Percentiles rank a stretch among this genome's conserved stretches.
Conservation (phyloP, 2,113 vertebrate species). For the Naja naja region DNA sequence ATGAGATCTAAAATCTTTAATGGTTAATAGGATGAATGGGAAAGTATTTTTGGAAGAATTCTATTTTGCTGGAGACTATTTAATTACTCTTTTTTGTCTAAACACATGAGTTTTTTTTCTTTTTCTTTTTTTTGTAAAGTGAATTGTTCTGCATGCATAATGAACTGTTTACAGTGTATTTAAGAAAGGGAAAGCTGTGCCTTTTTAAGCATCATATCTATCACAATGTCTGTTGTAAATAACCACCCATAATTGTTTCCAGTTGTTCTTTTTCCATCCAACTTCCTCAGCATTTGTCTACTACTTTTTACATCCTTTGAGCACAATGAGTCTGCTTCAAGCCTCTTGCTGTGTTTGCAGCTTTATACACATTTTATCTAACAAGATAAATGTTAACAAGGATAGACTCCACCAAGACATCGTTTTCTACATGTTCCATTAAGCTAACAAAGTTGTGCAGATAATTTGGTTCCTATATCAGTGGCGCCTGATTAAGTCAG, state of each 20-base stretch:
- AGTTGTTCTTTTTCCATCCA: slow-evolving; percentile 78
- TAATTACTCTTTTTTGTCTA: slow-evolving; percentile 99
- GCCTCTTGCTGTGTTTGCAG: slow-evolving; percentile 41
- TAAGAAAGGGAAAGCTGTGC: slow-evolving; percentile 99
- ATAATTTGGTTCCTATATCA: not conserved
- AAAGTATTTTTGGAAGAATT: slow-evolving; percentile 99
- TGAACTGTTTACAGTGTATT: slow-evolving; percentile 99
- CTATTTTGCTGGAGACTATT: slow-evolving; percentile 99
- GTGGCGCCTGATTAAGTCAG: not conserved
- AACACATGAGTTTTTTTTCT: slow-evolving; percentile 82
- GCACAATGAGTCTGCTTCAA: slow-evolving; percentile 55
- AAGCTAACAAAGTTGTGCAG: not conserved
- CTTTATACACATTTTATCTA: slow-evolving; percentile 52
- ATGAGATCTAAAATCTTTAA: slow-evolving; percentile 84
- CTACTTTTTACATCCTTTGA: slow-evolving; percentile 48
- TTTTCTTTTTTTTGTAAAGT: slow-evolving; percentile 87
- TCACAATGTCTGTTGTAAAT: slow-evolving; percentile 98
- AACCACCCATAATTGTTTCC: slow-evolving; percentile 83
- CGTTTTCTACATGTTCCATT: too few relatives aligned
- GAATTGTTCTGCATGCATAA: slow-evolving; percentile 99
- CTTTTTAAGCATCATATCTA: slow-evolving; percentile 97
- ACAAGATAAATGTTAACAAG: slow-evolving; percentile 39
- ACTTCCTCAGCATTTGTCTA: slow-evolving; percentile 55
- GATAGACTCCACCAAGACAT: not conserved
- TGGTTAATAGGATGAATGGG: slow-evolving; percentile 95